Evolutionary conservation across 2,797 vertebrate species (phyloP).

Genomic region (Valencia hispanica): DNA sequence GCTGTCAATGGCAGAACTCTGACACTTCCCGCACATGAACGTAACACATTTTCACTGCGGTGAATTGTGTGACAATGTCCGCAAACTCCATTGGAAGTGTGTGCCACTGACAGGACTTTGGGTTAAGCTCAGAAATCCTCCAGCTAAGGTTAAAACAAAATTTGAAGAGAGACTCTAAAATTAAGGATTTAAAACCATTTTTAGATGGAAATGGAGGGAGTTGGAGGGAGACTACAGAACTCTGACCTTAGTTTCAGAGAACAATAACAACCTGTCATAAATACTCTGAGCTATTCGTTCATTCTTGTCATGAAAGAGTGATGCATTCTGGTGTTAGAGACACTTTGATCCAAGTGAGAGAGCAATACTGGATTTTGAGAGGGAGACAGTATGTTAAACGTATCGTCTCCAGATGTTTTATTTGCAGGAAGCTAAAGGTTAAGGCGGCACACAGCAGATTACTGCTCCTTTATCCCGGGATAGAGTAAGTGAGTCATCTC

Average conservation of each 20-base stretch:
- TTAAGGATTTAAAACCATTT: background rate
- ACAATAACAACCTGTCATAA: background rate
- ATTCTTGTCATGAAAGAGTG: constrained; percentile 9
- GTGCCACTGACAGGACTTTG: no score
- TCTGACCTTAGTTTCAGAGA: constrained; percentile 1
- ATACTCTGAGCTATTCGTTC: constrained; percentile 15
- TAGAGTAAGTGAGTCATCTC: no score
- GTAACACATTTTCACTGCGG: no score
- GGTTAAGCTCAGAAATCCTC: background rate
- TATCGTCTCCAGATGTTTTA: background rate
- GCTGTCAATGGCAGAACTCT: no score
- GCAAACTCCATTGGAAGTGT: no score
- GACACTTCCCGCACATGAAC: no score
- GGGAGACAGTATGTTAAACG: background rate
- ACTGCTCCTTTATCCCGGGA: background rate
- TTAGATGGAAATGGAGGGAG: background rate
- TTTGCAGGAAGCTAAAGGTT: background rate
- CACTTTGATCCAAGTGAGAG: constrained; percentile 9
- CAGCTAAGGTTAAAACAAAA: background rate
- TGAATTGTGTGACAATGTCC: no score
- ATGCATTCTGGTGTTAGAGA: constrained; percentile 18
- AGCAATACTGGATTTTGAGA: constrained; percentile 19
- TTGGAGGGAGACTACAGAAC: constrained; percentile 4
- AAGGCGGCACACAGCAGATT: background rate
- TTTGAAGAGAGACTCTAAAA: background rate